Base-by-base conservation (phyloP, 2,888 invertebrate genomes). In the Apantesis nais region DNA sequence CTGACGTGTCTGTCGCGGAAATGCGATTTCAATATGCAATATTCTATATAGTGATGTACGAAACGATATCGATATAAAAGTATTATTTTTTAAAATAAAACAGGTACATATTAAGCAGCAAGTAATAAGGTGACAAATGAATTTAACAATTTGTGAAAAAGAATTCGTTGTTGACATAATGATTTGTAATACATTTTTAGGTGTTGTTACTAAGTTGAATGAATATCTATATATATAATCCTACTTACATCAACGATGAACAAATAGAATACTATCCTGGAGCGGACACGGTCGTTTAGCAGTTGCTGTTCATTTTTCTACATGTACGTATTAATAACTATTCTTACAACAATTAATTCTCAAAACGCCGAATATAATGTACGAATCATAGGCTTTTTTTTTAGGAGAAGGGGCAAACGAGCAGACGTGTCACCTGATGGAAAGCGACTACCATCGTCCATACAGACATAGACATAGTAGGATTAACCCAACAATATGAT, bases 1-100 rank as follows among this genome's bases (percentile, higher is more conserved):
- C 71, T 73, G 76, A 78, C 74, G 76, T 76, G 73, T 76, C 68
- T 71, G 75, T 78, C 68, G 75, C 66, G 73, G 74, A 76, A 74
- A 72, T 69, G 71, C 75, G 73, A 78, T 83, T 83, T 83, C 78
- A 77, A 79, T 77, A 79, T 66, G 75, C 66, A 77, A 74, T 79
- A 77, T 85, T 76, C 80, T 74, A 39, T 58, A 29, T 73, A 79
- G 71, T 71, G 71, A 81, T 74, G 72, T 72, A 66, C 48, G 25
- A 11, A 48, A 39, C 29, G 67, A 63, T 74, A 73, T 63, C 39
- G 70, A 74, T 68, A 68, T 29, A 19, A n/a, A 25, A 19, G 65
- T 31, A 14, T 14, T 8, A 63, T 63, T 48, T 61, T 0, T 14
- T 14, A 29, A 48, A 41, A 12, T 31, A 2, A 29, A 19, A 31